These are phyloP conservation scores for Pelusios castaneus DNA, from an alignment of 2,113 vertebrate species.

Conservation along the genomic window DNA sequence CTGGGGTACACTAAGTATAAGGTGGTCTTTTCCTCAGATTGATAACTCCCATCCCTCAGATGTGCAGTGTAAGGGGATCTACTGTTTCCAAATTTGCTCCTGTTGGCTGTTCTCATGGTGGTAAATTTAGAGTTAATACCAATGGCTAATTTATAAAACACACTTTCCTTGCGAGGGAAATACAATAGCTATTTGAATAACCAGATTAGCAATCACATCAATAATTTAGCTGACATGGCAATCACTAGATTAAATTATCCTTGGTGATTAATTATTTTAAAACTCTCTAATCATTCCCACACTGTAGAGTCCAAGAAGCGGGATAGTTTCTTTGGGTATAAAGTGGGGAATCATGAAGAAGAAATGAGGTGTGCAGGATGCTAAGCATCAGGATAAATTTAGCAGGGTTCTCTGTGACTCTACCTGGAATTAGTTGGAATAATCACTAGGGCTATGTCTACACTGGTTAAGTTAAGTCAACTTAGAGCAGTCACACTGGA, in stretches of 20 bases:
- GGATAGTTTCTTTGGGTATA: not conserved
- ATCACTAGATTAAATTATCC: not conserved
- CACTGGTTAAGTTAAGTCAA: no score
- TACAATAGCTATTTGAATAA: not conserved
- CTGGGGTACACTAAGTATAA: no score
- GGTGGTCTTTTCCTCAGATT: not conserved
- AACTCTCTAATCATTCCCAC: not conserved
- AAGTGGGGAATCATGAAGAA: not conserved
- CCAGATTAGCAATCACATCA: not conserved
- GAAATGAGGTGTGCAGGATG: not conserved
- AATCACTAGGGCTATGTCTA: no score
- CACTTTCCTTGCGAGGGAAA: not conserved
- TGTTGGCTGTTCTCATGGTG: not conserved
- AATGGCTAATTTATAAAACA: not conserved
- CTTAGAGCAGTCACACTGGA: no score
- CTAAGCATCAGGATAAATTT: not conserved
- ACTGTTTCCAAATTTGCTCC: not conserved
- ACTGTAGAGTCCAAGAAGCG: not conserved
- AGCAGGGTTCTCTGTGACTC: not conserved
- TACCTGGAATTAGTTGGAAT: not conserved
- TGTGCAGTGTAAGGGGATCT: rapidly evolving
- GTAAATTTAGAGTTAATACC: not conserved
- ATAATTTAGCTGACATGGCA: not conserved
- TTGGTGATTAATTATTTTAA: not conserved
- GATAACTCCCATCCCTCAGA: not conserved